Base-by-base conservation (phyloP, 2,797 vertebrate species). In the Bryconaethiops microstoma region DNA sequence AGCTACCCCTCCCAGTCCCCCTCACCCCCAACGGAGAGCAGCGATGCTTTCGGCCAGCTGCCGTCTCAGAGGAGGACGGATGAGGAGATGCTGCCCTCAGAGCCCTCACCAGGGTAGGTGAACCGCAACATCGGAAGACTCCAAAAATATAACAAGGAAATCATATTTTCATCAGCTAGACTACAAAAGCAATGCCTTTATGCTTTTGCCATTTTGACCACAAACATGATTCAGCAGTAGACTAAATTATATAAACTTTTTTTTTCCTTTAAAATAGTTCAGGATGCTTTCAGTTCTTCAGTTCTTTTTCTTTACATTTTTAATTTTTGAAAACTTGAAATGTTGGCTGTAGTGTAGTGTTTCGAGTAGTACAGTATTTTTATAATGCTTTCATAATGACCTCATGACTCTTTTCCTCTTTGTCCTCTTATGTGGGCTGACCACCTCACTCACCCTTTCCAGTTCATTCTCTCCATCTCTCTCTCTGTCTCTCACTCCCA, bases 61-160 rank as follows among this genome's bases (percentile, higher is more conserved):
- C 94, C 96, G 84, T 96, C 96, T 90, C 96, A 97, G 64, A 95
- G 95, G 91, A 96, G 96, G 92, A 95, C 93, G 86, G 95, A 94
- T 92, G 97, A 99, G 93, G 98, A 99, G 93, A 96, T 97, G 92
- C 95, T 98, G 88, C 95, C 96, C 90, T 98, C 97, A 83, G 97
- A 99, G 93, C 95, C 97, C 88, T 90, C 97, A 94, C 96, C 97
- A 94, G 97, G 97, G 97, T 99, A 97, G 98, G 98, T 97, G 94
- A 80, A 88, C 88, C 87, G 88, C 82, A 91, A 87, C 87, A 88
- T 85, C 85, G 88, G 64, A 90, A 92, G 88, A 91, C 88, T 89
- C 91, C 89, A 88, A 88, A 88, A 87, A 87, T 80, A 88, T 89
- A 79, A 85, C 88, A 87, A 83, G 88, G 87, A 92, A 83, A 84